Percentiles rank a stretch among this genome's conserved stretches.
These are phyloP conservation scores for Halcyon chelicuti DNA, from an alignment of 2,797 vertebrate species.

Conservation along the genomic window DNA sequence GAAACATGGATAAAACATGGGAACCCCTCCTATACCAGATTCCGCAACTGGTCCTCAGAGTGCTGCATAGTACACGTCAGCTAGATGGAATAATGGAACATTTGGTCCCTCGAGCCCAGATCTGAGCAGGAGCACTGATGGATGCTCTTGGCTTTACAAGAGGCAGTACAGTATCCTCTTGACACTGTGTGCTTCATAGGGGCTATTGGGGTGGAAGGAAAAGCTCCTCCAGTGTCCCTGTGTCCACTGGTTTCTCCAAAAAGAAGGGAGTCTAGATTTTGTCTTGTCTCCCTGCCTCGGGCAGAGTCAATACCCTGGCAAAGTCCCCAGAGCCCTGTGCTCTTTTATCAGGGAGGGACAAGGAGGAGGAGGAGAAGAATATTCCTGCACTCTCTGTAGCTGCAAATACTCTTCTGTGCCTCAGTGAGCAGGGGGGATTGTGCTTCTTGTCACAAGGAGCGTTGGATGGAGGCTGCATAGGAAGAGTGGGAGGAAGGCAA, in stretches of 20 bases:
- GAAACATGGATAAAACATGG: not conserved
- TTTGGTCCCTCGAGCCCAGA: not conserved
- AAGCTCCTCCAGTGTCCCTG: not conserved
- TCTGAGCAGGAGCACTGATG: not conserved
- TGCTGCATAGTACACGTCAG: not conserved
- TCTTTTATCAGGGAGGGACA: not conserved
- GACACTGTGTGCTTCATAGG: not conserved
- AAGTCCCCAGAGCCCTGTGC: not conserved
- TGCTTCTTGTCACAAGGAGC: not conserved
- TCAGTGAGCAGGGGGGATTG: not conserved
- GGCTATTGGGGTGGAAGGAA: not conserved
- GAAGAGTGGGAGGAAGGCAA: not conserved
- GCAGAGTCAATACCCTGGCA: not conserved
- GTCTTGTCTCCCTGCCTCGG: not conserved
- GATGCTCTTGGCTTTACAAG: not conserved
- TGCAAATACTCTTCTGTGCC: not conserved
- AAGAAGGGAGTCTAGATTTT: not conserved
- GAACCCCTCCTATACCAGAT: not conserved
- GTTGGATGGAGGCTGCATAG: not conserved
- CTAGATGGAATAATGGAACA: not conserved
- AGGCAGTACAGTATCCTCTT: not conserved
- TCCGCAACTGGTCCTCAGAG: not conserved
- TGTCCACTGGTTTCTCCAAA: not conserved
- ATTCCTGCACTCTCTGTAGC: not conserved
- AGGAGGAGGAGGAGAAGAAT: not conserved